Base-by-base conservation (phyloP, 2,797 vertebrate genomes). In the Argyrosomus regius region DNA sequence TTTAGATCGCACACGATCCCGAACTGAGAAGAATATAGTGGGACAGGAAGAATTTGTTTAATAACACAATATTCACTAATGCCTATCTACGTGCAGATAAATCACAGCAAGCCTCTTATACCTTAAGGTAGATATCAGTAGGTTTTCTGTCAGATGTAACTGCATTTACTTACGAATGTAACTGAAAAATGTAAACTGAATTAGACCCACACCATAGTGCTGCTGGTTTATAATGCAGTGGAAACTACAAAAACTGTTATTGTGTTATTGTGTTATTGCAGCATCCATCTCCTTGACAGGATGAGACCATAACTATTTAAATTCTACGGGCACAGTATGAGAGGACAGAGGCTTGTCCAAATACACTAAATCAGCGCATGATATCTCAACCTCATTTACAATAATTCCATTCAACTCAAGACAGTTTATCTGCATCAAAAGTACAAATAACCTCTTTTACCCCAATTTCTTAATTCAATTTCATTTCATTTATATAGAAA, bases 1-100 rank as follows among this genome's bases (percentile, higher is more conserved):
- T 93, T 98, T 99, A 0, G 98, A 99, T 46, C 98, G 92, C 59
- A 98, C 97, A 2, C 98, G 95, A 93, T 99, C 98, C 28, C 98
- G 96, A 72, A 99, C 98, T 99, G 82, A 77, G 28, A 43, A 70
- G 16, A 22, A 84, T 6, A 79, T 0, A 71, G 57, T 3, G 17
- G n/a, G 49, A 1, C 31, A 12, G 53, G 13, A 52, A 20, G 22
- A 57, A 28, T 63, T 6, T 48, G 12, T 75, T 83, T 58, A 66
- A 77, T 49, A 5, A 20, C 17, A 45, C 2, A 70, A n/a, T 20
- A n/a, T 60, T 59, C 35, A 68, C 16, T 58, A 78, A 20, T 54
- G 70, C 78, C 14, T 54, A 46, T 41, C 26, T 70, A 1, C 1
- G 6, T 64, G 22, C 11, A 20, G 3, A 62, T 56, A 50, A 79